Percentiles rank a stretch among this genome's conserved stretches.
Conservation (phyloP, 1,140 invertebrate genomes). For the Lerema accius region DNA sequence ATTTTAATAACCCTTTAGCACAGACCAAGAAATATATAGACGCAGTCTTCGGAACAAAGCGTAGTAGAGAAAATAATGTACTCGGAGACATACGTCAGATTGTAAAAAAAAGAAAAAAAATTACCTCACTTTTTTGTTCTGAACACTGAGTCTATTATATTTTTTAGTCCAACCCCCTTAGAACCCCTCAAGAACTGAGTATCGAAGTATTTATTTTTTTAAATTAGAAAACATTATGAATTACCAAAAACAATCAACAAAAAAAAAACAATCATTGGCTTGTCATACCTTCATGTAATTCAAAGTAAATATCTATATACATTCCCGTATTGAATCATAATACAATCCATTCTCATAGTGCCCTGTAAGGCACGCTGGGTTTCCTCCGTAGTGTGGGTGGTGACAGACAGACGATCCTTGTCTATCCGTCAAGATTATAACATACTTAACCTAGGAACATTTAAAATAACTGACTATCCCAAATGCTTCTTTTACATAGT, state of each 20-base stretch:
- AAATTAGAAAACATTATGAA: too few species aligned
- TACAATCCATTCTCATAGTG: constrained; percentile 26
- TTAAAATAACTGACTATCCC: constrained; percentile 54
- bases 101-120: too few species aligned
- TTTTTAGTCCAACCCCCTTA: too few species aligned
- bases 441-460: constrained; percentile 68
- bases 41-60: too few species aligned
- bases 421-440: constrained; percentile 35
- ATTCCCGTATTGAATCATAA: constrained; percentile 47
- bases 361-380: constrained; percentile 28
- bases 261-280: constrained; percentile 12
- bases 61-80: too few species aligned
- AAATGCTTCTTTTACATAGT: constrained; percentile 59
- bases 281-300: constrained; percentile 40
- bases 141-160: too few species aligned
- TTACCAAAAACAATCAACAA: neutral
- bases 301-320: constrained; percentile 68
- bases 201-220: too few species aligned
- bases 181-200: too few species aligned
- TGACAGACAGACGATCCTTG: neutral
- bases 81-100: too few species aligned
- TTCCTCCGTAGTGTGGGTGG: constrained; percentile 4
- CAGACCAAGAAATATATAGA: too few species aligned
- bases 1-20: neutral
- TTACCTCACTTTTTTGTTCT: too few species aligned